Evolutionary conservation across 2,113 vertebrate species (phyloP).

Genomic region (Chitala chitala): DNA sequence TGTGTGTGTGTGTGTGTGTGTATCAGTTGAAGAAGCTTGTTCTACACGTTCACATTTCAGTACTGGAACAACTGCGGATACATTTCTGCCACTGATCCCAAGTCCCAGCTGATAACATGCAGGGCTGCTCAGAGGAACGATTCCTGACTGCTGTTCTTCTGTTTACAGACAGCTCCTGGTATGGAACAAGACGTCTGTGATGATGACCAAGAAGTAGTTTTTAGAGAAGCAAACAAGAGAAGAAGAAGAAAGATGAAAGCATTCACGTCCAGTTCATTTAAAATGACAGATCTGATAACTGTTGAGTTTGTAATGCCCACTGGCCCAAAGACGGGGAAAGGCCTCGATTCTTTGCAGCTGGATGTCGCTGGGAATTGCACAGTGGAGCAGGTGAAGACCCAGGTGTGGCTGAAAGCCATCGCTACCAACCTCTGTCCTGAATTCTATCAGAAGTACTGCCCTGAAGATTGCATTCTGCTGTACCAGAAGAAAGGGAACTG

Average conservation of each 20-base stretch:
- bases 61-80: too few relatives aligned
- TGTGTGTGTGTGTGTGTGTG: too few relatives aligned
- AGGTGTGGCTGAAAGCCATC: slow-evolving; percentile 86
- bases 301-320: slow-evolving; percentile 90
- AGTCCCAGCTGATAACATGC: too few relatives aligned
- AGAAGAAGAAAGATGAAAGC: slow-evolving; percentile 87
- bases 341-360: slow-evolving; percentile 63
- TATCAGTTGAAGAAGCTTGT: too few relatives aligned
- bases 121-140: too few relatives aligned
- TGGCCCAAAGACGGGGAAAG: slow-evolving; percentile 60
- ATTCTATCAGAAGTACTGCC: slow-evolving; percentile 79
- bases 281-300: slow-evolving; percentile 76
- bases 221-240: slow-evolving; percentile 72
- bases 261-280: slow-evolving; percentile 53
- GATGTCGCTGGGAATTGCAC: slow-evolving; percentile 88
- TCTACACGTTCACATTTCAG: too few relatives aligned
- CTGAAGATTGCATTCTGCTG: slow-evolving; percentile 85
- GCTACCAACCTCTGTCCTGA: slow-evolving; percentile 72
- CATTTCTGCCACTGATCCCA: too few relatives aligned
- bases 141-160: slow-evolving; percentile 2
- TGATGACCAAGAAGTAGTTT: slow-evolving; percentile 69
- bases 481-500: slow-evolving; percentile 94
- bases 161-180: slow-evolving; percentile 53
- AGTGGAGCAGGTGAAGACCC: slow-evolving; percentile 89
- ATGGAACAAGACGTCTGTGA: slow-evolving; percentile 76